A percentile compares a stretch with the other conserved stretches of the same genome.
Conservation (phyloP, 2,888 invertebrate genomes). For the Tetranychus piercei region DNA sequence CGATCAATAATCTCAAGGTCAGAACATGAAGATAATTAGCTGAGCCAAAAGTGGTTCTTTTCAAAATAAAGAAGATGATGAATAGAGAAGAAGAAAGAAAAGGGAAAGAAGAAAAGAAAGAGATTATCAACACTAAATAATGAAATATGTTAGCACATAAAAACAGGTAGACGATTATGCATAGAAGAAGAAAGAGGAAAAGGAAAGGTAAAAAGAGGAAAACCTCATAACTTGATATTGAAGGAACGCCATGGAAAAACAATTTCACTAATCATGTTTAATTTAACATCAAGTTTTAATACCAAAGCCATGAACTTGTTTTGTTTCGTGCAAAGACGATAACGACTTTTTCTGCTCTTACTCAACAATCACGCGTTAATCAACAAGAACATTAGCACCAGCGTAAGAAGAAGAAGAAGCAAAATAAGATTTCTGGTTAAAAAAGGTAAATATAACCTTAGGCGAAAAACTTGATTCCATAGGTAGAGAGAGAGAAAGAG, state of each 20-base stretch:
- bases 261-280: background rate
- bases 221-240: no score
- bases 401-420: background rate
- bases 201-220: no score
- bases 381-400: background rate
- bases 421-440: background rate
- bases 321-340: background rate
- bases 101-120: background rate
- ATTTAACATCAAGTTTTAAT: background rate
- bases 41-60: background rate
- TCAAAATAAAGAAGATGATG: background rate
- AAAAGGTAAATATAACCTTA: background rate
- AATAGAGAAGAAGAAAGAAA: background rate
- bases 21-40: background rate
- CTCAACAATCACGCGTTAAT: background rate
- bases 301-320: background rate
- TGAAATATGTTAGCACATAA: no score
- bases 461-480: background rate
- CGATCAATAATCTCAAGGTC: background rate
- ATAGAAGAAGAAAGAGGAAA: no score
- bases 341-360: background rate
- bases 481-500: no score
- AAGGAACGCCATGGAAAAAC: background rate
- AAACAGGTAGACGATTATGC: no score
- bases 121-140: no score